These are phyloP conservation scores for Naso thynnoides DNA, from an alignment of 2,797 vertebrate genomes.

Conservation along the genomic window DNA sequence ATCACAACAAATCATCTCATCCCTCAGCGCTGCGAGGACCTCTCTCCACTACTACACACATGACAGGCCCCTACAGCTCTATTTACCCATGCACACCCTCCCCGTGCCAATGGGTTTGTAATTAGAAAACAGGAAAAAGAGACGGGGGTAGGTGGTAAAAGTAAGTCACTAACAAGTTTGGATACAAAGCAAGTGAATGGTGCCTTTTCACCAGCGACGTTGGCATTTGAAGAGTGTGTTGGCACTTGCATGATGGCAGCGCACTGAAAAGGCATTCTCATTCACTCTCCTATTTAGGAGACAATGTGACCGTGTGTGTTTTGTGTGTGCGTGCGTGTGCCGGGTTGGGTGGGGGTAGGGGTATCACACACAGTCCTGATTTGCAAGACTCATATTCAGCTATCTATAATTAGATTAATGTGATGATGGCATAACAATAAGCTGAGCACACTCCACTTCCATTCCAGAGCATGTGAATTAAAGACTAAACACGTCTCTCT, in stretches of 20 bases:
- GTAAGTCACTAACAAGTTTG: conserved; percentile 90
- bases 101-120: conserved; percentile 89
- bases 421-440: conserved; percentile 90
- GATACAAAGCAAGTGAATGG: conserved; percentile 85
- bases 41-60: conserved; percentile 88
- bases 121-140: conserved; percentile 88
- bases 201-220: conserved; percentile 73
- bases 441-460: conserved; percentile 88
- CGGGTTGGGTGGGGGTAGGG: conserved; percentile 37
- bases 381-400: conserved; percentile 90
- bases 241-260: conserved; percentile 81
- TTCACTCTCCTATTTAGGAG: conserved; percentile 86
- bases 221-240: conserved; percentile 88
- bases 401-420: conserved; percentile 99
- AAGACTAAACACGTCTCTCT: conserved; percentile 94
- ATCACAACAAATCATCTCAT: conserved; percentile 97
- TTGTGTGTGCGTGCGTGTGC: conserved; percentile 20
- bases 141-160: conserved; percentile 57
- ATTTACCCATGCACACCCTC: conserved; percentile 92
- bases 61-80: conserved; percentile 97
- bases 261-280: conserved; percentile 87
- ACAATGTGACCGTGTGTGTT: conserved; percentile 78
- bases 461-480: conserved; percentile 92
- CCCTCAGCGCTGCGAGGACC: conserved; percentile 92
- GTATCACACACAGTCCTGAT: conserved; percentile 63